These are phyloP conservation scores for Pteropus rufus DNA, from an alignment of 2,797 vertebrate genomes.

Conservation along the genomic window DNA sequence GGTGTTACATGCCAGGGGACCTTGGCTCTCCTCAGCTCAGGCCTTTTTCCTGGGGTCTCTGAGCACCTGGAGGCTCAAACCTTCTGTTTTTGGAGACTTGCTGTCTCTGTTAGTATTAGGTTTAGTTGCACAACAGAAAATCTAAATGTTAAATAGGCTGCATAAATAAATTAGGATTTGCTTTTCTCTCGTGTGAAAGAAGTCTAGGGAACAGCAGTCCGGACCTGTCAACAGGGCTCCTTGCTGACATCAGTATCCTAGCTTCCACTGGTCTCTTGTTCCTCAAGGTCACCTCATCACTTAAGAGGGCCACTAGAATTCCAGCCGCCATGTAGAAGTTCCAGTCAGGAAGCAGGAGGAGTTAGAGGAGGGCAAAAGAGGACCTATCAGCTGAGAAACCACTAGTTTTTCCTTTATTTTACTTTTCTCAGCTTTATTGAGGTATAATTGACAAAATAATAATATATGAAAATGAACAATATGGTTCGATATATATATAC, in stretches of 20 bases:
- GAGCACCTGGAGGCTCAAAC: background rate
- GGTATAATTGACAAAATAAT: background rate
- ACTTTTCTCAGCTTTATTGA: background rate
- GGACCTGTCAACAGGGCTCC: background rate
- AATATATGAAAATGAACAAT: background rate
- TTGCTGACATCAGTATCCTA: background rate
- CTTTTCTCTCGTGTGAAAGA: background rate
- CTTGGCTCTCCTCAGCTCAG: background rate
- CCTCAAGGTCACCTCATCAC: background rate
- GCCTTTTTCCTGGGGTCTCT: background rate
- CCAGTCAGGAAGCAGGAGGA: background rate
- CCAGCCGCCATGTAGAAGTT: background rate
- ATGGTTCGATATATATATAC: background rate
- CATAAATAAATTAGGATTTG: background rate
- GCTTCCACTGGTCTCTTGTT: background rate
- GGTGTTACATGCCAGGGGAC: background rate
- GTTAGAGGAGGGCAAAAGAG: background rate
- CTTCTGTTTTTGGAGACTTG: background rate
- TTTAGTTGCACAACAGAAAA: background rate
- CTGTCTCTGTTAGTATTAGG: background rate
- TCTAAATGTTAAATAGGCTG: background rate
- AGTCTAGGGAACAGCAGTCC: background rate
- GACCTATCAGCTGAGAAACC: background rate
- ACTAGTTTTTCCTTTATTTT: background rate
- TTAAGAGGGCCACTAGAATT: background rate